These are phyloP conservation scores for Rhincodon typus DNA, from an alignment of 2,797 vertebrate genomes.

Conservation along the genomic window DNA sequence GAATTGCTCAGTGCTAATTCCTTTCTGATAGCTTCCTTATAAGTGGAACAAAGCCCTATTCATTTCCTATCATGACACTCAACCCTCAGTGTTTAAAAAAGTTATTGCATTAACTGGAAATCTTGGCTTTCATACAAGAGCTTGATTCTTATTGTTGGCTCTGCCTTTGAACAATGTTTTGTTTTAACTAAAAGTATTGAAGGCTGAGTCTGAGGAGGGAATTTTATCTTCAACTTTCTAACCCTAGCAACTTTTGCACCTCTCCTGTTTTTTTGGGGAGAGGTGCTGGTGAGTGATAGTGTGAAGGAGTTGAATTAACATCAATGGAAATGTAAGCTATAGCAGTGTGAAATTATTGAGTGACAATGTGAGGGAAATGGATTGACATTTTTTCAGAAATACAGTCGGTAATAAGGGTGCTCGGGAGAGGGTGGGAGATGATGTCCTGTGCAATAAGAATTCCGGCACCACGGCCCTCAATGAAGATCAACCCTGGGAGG, in stretches of 20 bases:
- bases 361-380: neutral
- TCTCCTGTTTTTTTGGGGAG: neutral
- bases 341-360: neutral
- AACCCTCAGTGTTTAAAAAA: neutral
- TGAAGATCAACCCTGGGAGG: neutral
- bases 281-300: neutral
- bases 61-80: neutral
- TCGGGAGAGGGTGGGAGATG: neutral
- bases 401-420: neutral
- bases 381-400: neutral
- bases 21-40: neutral
- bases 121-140: neutral
- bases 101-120: neutral
- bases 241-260: neutral
- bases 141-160: neutral
- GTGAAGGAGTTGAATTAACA: neutral
- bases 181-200: neutral
- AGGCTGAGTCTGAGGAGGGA: neutral
- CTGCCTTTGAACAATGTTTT: neutral
- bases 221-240: neutral
- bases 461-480: neutral
- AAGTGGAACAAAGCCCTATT: neutral
- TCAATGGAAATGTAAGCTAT: too few species aligned
- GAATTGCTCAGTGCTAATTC: neutral
- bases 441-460: neutral